These are phyloP conservation scores for Prunella strophiata DNA, from an alignment of 2,797 vertebrate species.

Conservation along the genomic window DNA sequence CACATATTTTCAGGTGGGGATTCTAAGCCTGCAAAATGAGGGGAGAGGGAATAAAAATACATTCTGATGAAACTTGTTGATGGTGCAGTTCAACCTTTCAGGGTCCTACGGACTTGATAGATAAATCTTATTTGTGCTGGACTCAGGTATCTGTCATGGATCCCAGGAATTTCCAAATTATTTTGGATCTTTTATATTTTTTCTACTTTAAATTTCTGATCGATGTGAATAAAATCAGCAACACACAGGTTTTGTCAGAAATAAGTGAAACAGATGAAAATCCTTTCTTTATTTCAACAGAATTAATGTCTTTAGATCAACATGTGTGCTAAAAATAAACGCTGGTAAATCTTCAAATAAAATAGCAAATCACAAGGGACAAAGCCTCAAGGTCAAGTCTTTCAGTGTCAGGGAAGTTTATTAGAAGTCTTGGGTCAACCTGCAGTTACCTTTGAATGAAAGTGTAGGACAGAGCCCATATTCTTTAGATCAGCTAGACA, in stretches of 20 bases:
- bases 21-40: not conserved
- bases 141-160: not conserved
- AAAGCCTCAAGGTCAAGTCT: not conserved
- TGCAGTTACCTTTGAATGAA: not conserved
- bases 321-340: not conserved
- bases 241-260: not conserved
- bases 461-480: not conserved
- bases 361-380: not conserved
- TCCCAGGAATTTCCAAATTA: not conserved
- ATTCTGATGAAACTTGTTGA: not conserved
- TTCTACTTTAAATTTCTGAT: not conserved
- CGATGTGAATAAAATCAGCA: not conserved
- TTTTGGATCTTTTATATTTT: not conserved
- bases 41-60: not conserved
- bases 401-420: not conserved
- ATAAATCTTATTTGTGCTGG: not conserved
- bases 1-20: not conserved
- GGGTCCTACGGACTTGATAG: not conserved
- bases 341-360: not conserved
- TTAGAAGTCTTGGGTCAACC: not conserved
- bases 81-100: not conserved
- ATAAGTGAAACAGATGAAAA: not conserved
- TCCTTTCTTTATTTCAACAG: not conserved
- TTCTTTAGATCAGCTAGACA: not conserved
- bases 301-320: not conserved